These are phyloP conservation scores for Archilochus colubris DNA, from an alignment of 2,113 vertebrate species.

Conservation along the genomic window DNA sequence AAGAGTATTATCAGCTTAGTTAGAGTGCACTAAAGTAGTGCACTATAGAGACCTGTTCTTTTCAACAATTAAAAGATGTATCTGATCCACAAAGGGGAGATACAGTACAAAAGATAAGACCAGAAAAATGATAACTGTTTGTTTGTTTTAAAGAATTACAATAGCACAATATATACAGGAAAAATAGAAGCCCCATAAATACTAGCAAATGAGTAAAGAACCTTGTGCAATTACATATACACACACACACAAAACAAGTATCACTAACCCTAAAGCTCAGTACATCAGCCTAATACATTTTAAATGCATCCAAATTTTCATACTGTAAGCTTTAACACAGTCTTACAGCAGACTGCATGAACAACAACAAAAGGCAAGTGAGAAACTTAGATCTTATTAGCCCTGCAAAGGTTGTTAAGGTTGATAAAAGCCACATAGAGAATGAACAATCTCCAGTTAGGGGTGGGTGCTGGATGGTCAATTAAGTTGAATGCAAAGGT, in stretches of 20 bases:
- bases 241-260: background rate
- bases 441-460: background rate
- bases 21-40: background rate
- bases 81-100: constrained; percentile 5
- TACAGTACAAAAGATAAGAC: constrained; percentile 14
- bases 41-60: background rate
- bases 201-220: background rate
- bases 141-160: constrained; percentile 24
- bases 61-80: background rate
- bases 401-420: background rate
- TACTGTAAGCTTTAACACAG: background rate
- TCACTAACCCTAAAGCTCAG: background rate
- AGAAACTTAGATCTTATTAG: background rate
- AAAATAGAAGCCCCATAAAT: background rate
- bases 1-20: constrained; percentile 5
- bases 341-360: background rate
- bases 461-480: background rate
- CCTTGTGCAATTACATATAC: background rate
- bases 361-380: constrained; percentile 3
- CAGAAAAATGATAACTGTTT: background rate
- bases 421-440: background rate
- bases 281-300: background rate
- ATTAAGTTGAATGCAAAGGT: background rate
- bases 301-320: background rate
- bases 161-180: background rate